Evolutionary conservation across 2,113 vertebrate genomes (phyloP).

Genomic region (Carollia perspicillata): DNA sequence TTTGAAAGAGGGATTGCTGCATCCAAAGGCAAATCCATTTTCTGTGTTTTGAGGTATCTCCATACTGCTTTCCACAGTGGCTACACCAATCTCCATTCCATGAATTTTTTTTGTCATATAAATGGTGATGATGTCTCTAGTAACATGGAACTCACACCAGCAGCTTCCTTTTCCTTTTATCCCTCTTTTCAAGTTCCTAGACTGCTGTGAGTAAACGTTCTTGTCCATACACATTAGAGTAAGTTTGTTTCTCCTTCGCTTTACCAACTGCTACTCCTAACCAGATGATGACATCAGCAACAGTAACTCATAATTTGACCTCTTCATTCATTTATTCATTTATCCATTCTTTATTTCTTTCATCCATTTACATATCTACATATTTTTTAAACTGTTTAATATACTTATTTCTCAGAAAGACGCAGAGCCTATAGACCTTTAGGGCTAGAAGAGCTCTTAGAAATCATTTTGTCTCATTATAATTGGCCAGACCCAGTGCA

Average conservation of each 20-base stretch:
- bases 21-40: too few relatives aligned
- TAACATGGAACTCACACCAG: rapidly evolving
- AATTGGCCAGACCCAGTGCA: background rate
- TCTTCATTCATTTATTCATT: background rate
- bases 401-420: background rate
- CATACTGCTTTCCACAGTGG: too few relatives aligned
- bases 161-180: background rate
- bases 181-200: background rate
- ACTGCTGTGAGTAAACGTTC: rapidly evolving
- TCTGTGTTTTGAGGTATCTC: too few relatives aligned
- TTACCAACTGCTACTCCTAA: background rate
- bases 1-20: too few relatives aligned
- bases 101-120: background rate
- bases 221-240: too few relatives aligned
- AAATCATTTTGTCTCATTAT: background rate
- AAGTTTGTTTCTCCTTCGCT: background rate
- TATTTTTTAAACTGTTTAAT: background rate
- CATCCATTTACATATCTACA: background rate
- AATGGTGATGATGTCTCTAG: background rate
- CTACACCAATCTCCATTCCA: background rate
- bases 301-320: background rate
- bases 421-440: background rate
- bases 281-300: background rate
- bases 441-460: background rate
- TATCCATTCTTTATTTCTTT: background rate